phyloP scores from a whole-genome alignment of 2,888 invertebrate species.

The Synanthedon vespiformis region DNA sequence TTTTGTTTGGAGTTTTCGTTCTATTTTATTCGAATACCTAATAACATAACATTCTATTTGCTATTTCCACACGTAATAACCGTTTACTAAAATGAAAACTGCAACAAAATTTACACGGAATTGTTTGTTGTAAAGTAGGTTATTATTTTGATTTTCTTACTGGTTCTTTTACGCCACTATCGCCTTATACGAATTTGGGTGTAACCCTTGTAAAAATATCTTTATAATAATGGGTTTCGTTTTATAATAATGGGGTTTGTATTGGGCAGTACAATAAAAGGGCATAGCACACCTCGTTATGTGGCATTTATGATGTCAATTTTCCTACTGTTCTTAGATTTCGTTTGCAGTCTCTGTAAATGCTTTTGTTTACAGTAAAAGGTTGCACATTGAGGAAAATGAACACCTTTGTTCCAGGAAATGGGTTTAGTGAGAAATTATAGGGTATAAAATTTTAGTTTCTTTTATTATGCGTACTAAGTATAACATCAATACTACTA shows the following conservation, averaged over 20 bases:
- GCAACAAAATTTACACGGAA: conserved; percentile 49
- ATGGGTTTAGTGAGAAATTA: too few species aligned
- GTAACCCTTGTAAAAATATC: conserved; percentile 18
- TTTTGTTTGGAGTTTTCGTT: too few species aligned
- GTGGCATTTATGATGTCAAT: too few species aligned
- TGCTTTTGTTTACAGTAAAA: too few species aligned
- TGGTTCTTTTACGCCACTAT: conserved; percentile 24
- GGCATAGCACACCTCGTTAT: too few species aligned
- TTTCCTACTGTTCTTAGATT: too few species aligned
- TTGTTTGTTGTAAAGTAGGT: conserved; percentile 24
- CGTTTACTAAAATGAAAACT: conserved; percentile 41
- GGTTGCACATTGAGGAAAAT: too few species aligned
- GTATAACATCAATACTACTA: too few species aligned
- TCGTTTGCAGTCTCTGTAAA: too few species aligned
- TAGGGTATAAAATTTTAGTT: too few species aligned
- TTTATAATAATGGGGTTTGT: not conserved
- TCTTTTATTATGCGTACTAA: too few species aligned
- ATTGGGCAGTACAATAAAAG: not conserved
- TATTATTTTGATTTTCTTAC: conserved; percentile 23
- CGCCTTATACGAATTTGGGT: conserved; percentile 21
- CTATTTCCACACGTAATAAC: conserved; percentile 16
- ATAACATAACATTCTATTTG: conserved; percentile 2
- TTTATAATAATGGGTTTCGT: not conserved
- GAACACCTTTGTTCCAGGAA: too few species aligned
- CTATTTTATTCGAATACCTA: not conserved